Evolutionary conservation across 2,113 vertebrate genomes (phyloP).

Genomic region (Myrmophylax atrothorax): DNA sequence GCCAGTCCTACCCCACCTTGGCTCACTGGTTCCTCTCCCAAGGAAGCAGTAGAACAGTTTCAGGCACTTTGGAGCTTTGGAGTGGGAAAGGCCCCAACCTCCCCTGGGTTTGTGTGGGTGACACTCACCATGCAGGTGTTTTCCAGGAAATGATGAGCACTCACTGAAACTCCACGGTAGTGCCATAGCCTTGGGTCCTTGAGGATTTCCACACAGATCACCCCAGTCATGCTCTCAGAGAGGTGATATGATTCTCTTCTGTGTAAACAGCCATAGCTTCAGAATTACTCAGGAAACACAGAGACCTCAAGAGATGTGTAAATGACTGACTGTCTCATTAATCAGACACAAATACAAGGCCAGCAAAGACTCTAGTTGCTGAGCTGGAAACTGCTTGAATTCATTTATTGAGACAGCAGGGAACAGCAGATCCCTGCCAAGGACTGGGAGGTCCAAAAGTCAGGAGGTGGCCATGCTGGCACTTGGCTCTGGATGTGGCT

Average conservation of each 20-base stretch:
- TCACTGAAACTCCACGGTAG: background rate
- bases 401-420: constrained; percentile 17
- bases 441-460: background rate
- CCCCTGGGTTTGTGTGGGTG: background rate
- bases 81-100: background rate
- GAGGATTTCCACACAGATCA: background rate
- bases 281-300: constrained; percentile 44
- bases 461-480: background rate
- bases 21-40: background rate
- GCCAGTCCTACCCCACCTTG: background rate
- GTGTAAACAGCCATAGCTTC: constrained; percentile 34
- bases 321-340: constrained; percentile 59
- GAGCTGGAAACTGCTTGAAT: constrained; percentile 47
- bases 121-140: background rate
- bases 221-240: background rate
- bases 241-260: background rate
- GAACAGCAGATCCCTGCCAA: background rate
- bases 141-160: background rate
- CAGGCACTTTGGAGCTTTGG: fast-evolving
- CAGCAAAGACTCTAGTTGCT: constrained; percentile 43
- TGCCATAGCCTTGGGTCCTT: background rate
- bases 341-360: constrained; percentile 49
- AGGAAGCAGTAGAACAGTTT: background rate
- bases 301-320: constrained; percentile 61
- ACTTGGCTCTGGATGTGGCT: background rate